Evolutionary conservation across 1,140 invertebrate genomes (phyloP), one percentile per base, ranked within the genome.

Genomic region (Drepana arcuata): DNA sequence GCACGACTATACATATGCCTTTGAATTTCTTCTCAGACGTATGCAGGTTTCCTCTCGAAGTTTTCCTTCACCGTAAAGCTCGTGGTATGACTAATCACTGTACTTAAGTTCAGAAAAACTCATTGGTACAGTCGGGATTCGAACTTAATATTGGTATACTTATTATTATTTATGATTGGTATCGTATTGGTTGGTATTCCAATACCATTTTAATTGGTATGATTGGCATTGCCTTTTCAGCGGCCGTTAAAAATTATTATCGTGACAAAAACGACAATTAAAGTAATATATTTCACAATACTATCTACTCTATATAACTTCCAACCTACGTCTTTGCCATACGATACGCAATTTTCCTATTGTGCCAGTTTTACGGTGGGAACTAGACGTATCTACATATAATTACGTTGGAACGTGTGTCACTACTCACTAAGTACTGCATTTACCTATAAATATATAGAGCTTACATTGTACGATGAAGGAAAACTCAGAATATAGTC

Each of bases 281-380:
- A n/a, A n/a, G n/a, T n/a, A n/a, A n/a, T n/a, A n/a, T n/a, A n/a
- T n/a, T n/a, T n/a, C n/a, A n/a, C n/a, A 24, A 25, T 29, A 29
- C 27, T 5, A 53, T 31, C 49, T 52, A 4, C 56, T 64, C 53
- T 41, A 47, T 43, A 37, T 4, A 43, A n/a, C n/a, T n/a, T n/a
- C n/a, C n/a, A n/a, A n/a, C n/a, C 4, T 40, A 37, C 35, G 28
- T 11, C 34, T 27, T 46, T 28, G 7, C 30, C 39, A 51, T n/a
- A 40, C 45, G 35, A 53, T 47, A 66, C 57, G 64, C 57, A 64
- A 62, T 64, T 68, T 68, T 68, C 64, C 57, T 53, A 62, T 62
- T 65, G 60, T 65, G 45, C 52, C 52, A 50, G 41, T 61, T 57
- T 31, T 41, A 41, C 36, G 58, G 62, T 66, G 62, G 48, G 62